Conservation (phyloP, 2,888 invertebrate species). For the Lycia hirtaria region DNA sequence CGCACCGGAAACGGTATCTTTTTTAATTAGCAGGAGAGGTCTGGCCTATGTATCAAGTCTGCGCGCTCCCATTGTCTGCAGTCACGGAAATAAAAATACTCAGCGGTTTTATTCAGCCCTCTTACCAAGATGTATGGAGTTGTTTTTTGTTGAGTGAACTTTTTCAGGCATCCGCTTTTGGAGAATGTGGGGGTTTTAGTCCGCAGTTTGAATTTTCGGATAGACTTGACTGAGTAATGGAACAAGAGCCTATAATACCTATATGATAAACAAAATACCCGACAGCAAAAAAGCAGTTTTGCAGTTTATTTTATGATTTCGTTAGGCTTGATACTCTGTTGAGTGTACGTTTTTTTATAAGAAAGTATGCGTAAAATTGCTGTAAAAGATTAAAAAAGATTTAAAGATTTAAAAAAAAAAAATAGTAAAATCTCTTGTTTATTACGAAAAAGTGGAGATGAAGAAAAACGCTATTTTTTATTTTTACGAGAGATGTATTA, state of each 20-base stretch:
- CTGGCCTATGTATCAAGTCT: constrained; percentile 55
- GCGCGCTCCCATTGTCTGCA: constrained; percentile 47
- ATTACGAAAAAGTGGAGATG: too few relatives aligned
- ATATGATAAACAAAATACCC: not conserved
- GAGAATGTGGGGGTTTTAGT: constrained; percentile 6
- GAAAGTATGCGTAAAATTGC: too few relatives aligned
- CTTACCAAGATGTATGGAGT: constrained; percentile 35
- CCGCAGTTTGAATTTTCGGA: not conserved
- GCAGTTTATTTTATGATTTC: too few relatives aligned
- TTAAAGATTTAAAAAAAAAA: too few relatives aligned
- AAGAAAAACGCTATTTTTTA: too few relatives aligned
- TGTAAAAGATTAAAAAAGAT: too few relatives aligned
- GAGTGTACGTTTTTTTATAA: too few relatives aligned
- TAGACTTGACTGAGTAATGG: not conserved
- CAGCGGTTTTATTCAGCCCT: constrained; percentile 31
- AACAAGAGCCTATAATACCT: too few relatives aligned
- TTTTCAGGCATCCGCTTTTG: constrained; percentile 22
- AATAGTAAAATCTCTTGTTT: too few relatives aligned
- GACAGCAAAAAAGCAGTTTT: not conserved
- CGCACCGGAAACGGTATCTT: constrained; percentile 43
- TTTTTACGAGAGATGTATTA: too few relatives aligned
- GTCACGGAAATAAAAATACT: constrained; percentile 43
- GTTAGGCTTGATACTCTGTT: too few relatives aligned
- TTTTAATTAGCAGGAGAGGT: constrained; percentile 71
- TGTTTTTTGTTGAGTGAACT: constrained; percentile 31